Percentiles rank a stretch among this genome's conserved stretches.
These are phyloP conservation scores for Hypselothyrea guttata DNA, from an alignment of 2,888 invertebrate species.

Conservation along the genomic window DNA sequence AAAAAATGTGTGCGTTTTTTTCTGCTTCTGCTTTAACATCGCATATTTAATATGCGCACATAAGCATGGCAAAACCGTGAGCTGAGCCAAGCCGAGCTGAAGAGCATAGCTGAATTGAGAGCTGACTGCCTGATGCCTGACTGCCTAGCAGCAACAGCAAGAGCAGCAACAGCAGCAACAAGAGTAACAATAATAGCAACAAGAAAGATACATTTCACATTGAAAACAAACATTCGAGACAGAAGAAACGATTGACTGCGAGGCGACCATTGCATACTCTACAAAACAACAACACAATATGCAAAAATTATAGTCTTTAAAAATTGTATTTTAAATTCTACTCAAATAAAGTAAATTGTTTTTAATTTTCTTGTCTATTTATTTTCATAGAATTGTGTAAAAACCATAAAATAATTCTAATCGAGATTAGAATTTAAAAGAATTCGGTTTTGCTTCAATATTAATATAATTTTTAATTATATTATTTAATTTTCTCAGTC, in stretches of 20 bases:
- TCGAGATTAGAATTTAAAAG: too few species aligned
- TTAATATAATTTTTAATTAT: too few species aligned
- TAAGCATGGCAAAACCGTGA: constrained; percentile 57
- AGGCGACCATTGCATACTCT: constrained; percentile 45
- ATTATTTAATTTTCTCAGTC: too few species aligned
- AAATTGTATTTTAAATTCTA: too few species aligned
- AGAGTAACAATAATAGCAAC: constrained; percentile 19
- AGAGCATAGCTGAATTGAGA: constrained; percentile 4
- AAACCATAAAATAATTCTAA: too few species aligned
- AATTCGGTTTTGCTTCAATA: too few species aligned
- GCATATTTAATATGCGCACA: constrained; percentile 72
- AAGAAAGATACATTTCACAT: constrained; percentile 38
- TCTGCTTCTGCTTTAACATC: constrained; percentile 46
- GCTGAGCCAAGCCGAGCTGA: constrained; percentile 9
- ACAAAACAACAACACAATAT: background rate
- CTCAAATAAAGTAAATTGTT: too few species aligned
- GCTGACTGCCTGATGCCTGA: constrained; percentile 15
- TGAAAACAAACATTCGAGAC: constrained; percentile 41
- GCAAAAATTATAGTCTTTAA: too few species aligned
- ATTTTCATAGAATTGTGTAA: too few species aligned
- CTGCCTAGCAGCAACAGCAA: background rate
- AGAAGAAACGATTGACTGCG: constrained; percentile 4
- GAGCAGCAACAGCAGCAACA: background rate
- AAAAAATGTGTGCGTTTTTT: constrained; percentile 54
- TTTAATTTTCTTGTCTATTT: too few species aligned